Percentiles rank a stretch among this genome's conserved stretches.
Evolutionary conservation across 2,888 invertebrate species (phyloP).

Genomic region (Seira musarum): DNA sequence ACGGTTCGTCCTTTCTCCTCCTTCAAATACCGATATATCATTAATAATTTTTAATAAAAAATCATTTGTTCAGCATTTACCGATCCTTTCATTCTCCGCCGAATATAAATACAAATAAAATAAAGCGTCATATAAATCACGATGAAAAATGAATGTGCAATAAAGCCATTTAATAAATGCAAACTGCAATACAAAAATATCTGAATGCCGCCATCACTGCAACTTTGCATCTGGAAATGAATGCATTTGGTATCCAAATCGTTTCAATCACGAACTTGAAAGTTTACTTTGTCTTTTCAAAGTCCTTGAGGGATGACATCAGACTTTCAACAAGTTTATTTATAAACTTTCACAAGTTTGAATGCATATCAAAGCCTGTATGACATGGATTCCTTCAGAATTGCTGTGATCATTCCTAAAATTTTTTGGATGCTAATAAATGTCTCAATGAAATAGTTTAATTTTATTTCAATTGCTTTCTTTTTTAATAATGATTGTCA

Average conservation of each 20-base stretch:
- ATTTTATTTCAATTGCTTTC: slow-evolving; percentile 31
- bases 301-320: neutral
- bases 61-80: no score
- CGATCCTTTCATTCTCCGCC: no score
- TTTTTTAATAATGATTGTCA: slow-evolving; percentile 4
- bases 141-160: neutral
- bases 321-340: neutral
- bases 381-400: neutral
- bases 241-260: neutral
- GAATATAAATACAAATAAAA: no score
- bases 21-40: no score
- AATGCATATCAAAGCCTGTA: no score
- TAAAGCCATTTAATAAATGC: neutral
- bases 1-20: no score
- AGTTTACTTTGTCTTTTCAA: slow-evolving; percentile 8
- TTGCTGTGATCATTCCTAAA: neutral
- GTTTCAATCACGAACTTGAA: slow-evolving; percentile 45
- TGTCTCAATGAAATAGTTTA: neutral
- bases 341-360: neutral
- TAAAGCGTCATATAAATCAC: neutral
- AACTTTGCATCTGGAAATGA: no score
- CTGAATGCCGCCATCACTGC: no score
- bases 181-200: neutral
- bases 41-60: no score
- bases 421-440: neutral